Evolutionary conservation across 2,113 vertebrate genomes (phyloP).

Genomic region (Micromys minutus): DNA sequence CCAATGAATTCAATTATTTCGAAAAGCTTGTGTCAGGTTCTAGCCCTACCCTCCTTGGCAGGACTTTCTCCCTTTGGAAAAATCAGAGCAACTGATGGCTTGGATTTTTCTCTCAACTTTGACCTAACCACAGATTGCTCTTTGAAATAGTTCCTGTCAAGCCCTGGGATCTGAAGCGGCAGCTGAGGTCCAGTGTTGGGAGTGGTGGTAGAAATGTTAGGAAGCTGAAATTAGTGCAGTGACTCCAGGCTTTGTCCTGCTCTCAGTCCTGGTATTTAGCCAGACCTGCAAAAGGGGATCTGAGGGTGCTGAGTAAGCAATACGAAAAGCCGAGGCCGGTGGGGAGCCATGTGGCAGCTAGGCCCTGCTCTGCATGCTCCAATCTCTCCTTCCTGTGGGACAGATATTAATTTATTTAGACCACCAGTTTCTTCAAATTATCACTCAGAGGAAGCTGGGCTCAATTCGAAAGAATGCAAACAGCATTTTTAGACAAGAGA

Average conservation of each 20-base stretch:
- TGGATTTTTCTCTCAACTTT: constrained; percentile 38
- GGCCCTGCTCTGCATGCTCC: constrained; percentile 8
- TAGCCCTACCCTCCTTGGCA: constrained; percentile 17
- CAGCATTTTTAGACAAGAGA: constrained; percentile 70
- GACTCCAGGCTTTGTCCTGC: constrained; percentile 61
- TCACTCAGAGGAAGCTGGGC: constrained; percentile 68
- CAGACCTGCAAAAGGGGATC: constrained; percentile 45
- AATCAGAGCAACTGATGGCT: constrained; percentile 52
- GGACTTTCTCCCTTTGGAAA: background rate
- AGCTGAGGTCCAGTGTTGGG: background rate
- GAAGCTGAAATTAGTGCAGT: constrained; percentile 50
- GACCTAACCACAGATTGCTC: constrained; percentile 63
- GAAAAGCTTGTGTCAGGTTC: constrained; percentile 30
- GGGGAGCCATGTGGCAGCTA: background rate
- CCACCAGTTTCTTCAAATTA: constrained; percentile 61
- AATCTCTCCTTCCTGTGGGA: constrained; percentile 53
- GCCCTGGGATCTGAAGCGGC: constrained; percentile 38
- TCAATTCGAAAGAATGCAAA: constrained; percentile 65
- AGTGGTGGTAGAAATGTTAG: constrained; percentile 45
- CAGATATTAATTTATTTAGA: constrained; percentile 60
- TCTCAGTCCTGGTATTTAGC: constrained; percentile 60
- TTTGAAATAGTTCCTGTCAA: constrained; percentile 60
- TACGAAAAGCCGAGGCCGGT: constrained; percentile 24
- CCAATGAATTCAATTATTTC: constrained; percentile 48
- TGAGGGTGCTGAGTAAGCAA: background rate